Percentiles rank a stretch among this genome's conserved stretches.
phyloP scores from a whole-genome alignment of 2,888 invertebrate species.

The Leptothorax acervorum region DNA sequence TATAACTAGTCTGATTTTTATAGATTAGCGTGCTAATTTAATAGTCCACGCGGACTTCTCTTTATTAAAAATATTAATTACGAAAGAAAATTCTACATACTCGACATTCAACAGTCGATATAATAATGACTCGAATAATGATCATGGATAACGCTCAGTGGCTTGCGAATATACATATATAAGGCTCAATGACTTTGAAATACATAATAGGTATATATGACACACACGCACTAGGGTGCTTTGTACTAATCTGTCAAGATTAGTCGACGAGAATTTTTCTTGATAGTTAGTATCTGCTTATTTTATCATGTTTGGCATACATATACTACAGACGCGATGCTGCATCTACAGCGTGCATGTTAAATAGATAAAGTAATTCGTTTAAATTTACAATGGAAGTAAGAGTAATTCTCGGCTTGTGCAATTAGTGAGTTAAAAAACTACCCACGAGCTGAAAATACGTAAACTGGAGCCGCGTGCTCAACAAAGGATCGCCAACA shows the following conservation, averaged over 20 bases:
- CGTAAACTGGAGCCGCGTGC: constrained; percentile 37
- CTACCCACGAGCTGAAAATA: constrained; percentile 23
- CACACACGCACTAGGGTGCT: no score
- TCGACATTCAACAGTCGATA: not conserved
- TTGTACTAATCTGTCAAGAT: no score
- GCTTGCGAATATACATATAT: no score
- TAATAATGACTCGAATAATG: not conserved
- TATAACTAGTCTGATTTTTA: constrained; percentile 4
- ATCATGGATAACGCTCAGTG: not conserved
- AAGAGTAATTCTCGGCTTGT: constrained; percentile 43
- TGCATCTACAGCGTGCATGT: not conserved
- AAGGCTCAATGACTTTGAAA: no score
- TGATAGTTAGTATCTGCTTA: no score
- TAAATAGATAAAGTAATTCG: constrained; percentile 51
- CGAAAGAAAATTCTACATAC: not conserved
- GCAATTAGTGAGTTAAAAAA: constrained; percentile 54
- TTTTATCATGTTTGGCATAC: no score
- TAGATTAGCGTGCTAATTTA: not conserved
- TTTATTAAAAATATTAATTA: not conserved
- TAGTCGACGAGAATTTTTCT: no score
- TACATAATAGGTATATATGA: no score
- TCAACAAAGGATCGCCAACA: constrained; percentile 51
- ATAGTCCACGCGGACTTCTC: no score
- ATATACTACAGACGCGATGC: not conserved
- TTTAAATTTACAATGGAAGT: constrained; percentile 35